These are phyloP conservation scores for Turritopsis dohrnii DNA, from an alignment of 30 jellyfish, hydroid and myxozoan species.

Conservation along the genomic window DNA sequence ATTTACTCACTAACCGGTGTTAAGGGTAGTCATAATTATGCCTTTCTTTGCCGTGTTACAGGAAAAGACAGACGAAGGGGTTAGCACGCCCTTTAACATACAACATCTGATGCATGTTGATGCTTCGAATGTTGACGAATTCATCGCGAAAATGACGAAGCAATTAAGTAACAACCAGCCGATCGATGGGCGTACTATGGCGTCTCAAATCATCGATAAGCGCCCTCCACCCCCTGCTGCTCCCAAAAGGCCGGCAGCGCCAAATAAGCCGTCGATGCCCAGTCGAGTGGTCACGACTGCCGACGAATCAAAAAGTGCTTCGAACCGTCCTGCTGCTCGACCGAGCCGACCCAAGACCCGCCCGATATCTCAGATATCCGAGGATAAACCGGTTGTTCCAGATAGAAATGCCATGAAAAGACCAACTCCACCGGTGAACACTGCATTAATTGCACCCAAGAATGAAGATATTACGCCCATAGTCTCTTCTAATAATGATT, in stretches of 20 bases:
- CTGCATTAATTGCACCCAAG: not conserved
- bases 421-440: not conserved
- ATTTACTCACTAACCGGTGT: too few relatives aligned
- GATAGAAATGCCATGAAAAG: not conserved
- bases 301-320: not conserved
- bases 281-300: not conserved
- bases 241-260: slow-evolving; percentile 19
- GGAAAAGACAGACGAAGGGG: slow-evolving; percentile 37
- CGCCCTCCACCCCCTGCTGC: slow-evolving; percentile 18
- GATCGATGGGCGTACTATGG: not conserved
- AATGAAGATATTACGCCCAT: not conserved
- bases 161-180: slow-evolving; percentile 16
- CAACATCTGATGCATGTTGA: slow-evolving; percentile 90
- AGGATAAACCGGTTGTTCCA: not conserved
- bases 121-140: slow-evolving; percentile 84
- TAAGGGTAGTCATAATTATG: too few relatives aligned
- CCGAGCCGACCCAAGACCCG: slow-evolving; percentile 14
- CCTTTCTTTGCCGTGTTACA: not conserved
- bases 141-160: slow-evolving; percentile 60
- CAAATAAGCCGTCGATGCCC: not conserved
- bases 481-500: not conserved
- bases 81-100: slow-evolving; percentile 89
- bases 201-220: not conserved
- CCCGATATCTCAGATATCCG: slow-evolving; percentile 1
- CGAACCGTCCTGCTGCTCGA: not conserved